Percentiles rank a stretch among this genome's conserved stretches.
These are phyloP conservation scores for Drosophila lacteicornis DNA, from an alignment of 1,140 invertebrate genomes.

Conservation along the genomic window DNA sequence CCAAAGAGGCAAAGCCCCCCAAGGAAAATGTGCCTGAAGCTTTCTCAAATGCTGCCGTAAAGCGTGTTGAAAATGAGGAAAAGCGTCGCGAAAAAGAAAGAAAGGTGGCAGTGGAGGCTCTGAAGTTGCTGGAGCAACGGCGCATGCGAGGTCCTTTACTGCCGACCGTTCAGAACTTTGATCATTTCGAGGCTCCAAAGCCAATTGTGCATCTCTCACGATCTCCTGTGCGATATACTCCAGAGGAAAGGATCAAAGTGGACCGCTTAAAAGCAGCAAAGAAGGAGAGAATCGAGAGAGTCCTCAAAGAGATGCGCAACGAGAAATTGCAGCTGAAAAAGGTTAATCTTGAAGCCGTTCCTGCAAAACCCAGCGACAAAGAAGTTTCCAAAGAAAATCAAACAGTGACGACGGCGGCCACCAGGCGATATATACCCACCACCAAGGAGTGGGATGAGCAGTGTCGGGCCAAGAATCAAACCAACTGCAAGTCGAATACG, in stretches of 20 bases:
- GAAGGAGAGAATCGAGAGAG: conserved; percentile 52
- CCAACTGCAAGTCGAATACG: neutral
- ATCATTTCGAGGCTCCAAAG: neutral
- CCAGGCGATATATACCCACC: conserved; percentile 63
- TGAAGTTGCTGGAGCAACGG: conserved; percentile 61
- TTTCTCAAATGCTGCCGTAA: neutral
- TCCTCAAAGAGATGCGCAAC: conserved; percentile 56
- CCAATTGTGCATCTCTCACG: conserved; percentile 43
- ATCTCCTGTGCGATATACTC: conserved; percentile 33
- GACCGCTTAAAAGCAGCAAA: conserved; percentile 45
- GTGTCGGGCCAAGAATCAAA: conserved; percentile 28
- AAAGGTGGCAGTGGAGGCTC: conserved; percentile 59
- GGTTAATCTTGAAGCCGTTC: too few species aligned
- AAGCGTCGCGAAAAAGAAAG: conserved; percentile 58
- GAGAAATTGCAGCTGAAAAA: neutral
- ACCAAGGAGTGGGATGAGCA: conserved; percentile 68
- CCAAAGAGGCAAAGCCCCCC: neutral
- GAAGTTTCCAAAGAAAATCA: neutral
- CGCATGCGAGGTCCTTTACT: conserved; percentile 35
- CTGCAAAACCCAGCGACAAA: neutral
- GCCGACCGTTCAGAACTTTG: neutral
- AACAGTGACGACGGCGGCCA: neutral
- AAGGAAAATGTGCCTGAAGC: neutral
- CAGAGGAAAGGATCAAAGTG: conserved; percentile 50
- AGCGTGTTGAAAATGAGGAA: conserved; percentile 8